Conservation (phyloP, 2,888 invertebrate species). For the Auanema sp. region DNA sequence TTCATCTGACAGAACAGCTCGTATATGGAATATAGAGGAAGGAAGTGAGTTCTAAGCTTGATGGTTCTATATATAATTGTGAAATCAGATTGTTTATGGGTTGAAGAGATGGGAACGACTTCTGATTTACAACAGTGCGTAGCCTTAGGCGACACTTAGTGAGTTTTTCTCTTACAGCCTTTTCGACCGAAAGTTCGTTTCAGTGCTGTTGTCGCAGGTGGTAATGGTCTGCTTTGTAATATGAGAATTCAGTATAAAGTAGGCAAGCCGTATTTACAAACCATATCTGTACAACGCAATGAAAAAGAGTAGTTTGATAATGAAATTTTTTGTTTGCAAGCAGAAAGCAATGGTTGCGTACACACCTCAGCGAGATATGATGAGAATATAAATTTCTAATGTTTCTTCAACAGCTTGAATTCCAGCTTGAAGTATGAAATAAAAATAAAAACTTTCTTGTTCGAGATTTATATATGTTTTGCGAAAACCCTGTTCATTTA, state of each 20-base stretch:
- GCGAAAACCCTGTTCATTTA: no score
- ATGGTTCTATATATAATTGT: background rate
- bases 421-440: no score
- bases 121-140: slow-evolving; percentile 9
- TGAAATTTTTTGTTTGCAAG: no score
- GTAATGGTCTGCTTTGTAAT: slow-evolving; percentile 14
- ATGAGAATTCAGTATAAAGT: slow-evolving; percentile 10
- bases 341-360: no score
- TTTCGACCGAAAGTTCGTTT: no score
- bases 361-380: no score
- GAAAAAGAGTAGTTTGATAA: no score
- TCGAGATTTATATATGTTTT: no score
- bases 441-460: no score
- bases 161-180: background rate
- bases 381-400: no score
- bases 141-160: slow-evolving; percentile 11
- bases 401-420: no score
- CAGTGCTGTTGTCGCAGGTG: slow-evolving; percentile 17
- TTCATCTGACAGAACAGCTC: slow-evolving; percentile 65
- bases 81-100: slow-evolving; percentile 12
- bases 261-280: slow-evolving; percentile 15
- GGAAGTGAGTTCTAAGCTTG: slow-evolving; percentile 56
- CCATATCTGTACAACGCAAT: slow-evolving; percentile 13
- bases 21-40: slow-evolving; percentile 65
- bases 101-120: slow-evolving; percentile 8